phyloP scores from a whole-genome alignment of 2,113 vertebrate species.

The Accipiter virgatus region DNA sequence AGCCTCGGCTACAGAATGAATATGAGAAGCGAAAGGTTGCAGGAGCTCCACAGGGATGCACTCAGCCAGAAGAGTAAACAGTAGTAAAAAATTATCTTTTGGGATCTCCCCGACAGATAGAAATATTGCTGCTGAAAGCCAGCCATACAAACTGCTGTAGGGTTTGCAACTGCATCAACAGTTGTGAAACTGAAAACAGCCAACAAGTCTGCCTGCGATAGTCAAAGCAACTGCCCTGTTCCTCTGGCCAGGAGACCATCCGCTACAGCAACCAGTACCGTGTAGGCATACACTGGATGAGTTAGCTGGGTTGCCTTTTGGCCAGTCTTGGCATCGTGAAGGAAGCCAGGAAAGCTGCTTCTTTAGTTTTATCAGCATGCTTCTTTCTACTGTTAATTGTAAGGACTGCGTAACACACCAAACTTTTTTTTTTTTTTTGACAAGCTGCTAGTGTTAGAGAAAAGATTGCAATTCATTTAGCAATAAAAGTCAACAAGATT shows the following conservation, averaged over 20 bases:
- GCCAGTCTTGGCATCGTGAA: not conserved
- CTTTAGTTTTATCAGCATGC: not conserved
- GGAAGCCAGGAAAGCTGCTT: not conserved
- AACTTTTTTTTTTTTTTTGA: not conserved
- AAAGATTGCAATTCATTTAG: not conserved
- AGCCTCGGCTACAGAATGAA: not conserved
- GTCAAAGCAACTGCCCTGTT: not conserved
- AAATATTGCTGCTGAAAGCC: not conserved
- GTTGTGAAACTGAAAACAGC: not conserved
- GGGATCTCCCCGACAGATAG: not conserved
- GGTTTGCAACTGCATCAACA: not conserved
- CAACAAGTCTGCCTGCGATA: not conserved
- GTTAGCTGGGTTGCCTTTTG: not conserved
- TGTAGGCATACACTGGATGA: rapidly evolving
- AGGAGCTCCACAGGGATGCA: not conserved
- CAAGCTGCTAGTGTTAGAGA: not conserved
- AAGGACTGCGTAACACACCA: not conserved
- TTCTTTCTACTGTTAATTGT: not conserved
- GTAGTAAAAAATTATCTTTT: not conserved
- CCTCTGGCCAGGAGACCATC: not conserved
- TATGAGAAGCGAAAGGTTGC: not conserved
- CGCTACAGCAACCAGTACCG: rapidly evolving
- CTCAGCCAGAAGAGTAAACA: not conserved
- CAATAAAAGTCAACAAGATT: not conserved
- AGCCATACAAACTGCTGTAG: not conserved